A percentile compares a stretch with the other conserved stretches of the same genome.
Conservation (phyloP, 2,888 invertebrate species). For the Yponomeuta malinellus region DNA sequence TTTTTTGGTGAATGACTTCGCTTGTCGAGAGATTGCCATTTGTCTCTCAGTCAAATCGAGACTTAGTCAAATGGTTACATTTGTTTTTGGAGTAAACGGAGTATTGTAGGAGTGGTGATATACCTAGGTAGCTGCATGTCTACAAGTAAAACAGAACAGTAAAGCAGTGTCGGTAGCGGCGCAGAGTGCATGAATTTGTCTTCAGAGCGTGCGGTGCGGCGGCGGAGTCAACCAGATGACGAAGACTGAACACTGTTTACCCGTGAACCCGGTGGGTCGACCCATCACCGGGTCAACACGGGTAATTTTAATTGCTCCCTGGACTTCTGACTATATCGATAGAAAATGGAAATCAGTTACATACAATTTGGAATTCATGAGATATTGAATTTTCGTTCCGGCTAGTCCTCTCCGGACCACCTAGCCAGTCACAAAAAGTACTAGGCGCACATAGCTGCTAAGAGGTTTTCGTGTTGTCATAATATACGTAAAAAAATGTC, state of each 20-base stretch:
- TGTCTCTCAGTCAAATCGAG: not conserved
- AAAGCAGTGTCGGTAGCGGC: slow-evolving; percentile 45
- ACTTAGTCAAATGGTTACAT: not conserved
- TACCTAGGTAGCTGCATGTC: slow-evolving; percentile 56
- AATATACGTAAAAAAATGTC: no score
- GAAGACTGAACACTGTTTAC: slow-evolving; percentile 9
- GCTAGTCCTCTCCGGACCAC: no score
- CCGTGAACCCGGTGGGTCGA: no score
- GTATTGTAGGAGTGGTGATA: slow-evolving; percentile 18
- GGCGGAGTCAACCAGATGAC: not conserved
- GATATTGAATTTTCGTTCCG: no score
- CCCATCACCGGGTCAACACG: no score
- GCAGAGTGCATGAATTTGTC: slow-evolving; percentile 45
- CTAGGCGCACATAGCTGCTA: no score
- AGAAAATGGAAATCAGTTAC: no score
- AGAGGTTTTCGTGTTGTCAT: no score
- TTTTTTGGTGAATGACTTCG: slow-evolving; percentile 38
- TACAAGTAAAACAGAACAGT: slow-evolving; percentile 20
- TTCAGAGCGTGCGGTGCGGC: not conserved
- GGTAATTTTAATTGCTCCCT: no score
- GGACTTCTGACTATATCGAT: no score
- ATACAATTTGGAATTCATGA: no score
- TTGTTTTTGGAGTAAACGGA: not conserved
- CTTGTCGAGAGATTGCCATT: slow-evolving; percentile 47
- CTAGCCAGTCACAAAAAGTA: no score